phyloP scores from a whole-genome alignment of 2,888 invertebrate species.

The Geophilus truncorum region DNA sequence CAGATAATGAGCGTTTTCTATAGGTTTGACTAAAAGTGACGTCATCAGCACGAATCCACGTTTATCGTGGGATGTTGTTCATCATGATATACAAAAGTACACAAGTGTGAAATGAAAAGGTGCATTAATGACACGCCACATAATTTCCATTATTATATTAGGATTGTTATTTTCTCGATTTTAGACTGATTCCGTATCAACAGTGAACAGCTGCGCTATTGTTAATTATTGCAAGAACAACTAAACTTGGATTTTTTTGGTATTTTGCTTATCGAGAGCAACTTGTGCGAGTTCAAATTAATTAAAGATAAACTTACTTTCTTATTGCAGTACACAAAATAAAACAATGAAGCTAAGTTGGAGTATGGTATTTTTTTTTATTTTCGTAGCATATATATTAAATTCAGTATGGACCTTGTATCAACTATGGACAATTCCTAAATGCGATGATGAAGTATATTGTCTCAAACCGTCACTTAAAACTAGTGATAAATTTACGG shows the following conservation, averaged over 20 bases:
- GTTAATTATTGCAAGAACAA: too few species aligned
- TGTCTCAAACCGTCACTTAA: not conserved
- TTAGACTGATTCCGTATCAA: too few species aligned
- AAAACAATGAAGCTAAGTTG: not conserved
- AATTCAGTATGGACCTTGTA: constrained; percentile 25
- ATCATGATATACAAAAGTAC: too few species aligned
- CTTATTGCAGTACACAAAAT: not conserved
- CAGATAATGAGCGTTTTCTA: not conserved
- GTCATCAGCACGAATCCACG: not conserved
- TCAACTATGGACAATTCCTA: not conserved
- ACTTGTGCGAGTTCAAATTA: not conserved
- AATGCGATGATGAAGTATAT: not conserved
- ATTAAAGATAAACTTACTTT: not conserved
- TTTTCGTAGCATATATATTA: not conserved
- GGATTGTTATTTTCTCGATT: too few species aligned
- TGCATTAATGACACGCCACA: too few species aligned
- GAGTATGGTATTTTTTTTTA: not conserved
- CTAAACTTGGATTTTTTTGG: too few species aligned
- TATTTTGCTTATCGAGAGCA: too few species aligned
- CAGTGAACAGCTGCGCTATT: too few species aligned
- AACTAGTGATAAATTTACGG: not conserved
- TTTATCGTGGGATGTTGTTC: too few species aligned
- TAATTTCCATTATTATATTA: too few species aligned
- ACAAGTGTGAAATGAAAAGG: too few species aligned
- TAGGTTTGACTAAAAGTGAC: not conserved